These are phyloP conservation scores for Caenorhabditis inopinata DNA, from an alignment of 1,140 invertebrate genomes.

Conservation along the genomic window DNA sequence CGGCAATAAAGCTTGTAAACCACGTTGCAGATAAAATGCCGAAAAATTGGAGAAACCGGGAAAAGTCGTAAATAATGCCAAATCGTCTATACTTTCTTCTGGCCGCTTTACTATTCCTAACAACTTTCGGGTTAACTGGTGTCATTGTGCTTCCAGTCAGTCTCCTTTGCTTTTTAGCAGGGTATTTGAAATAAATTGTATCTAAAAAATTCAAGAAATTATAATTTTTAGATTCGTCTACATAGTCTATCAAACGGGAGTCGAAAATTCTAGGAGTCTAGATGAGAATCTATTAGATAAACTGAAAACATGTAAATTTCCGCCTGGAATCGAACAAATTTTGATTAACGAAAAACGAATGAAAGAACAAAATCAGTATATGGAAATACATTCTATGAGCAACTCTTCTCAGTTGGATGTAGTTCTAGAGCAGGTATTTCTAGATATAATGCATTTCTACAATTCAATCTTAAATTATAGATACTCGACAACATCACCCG, in stretches of 20 bases:
- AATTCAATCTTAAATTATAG: conserved; percentile 52
- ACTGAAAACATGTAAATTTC: conserved; percentile 27
- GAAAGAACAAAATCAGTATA: conserved; percentile 31
- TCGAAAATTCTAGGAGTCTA: neutral
- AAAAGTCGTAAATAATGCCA: neutral
- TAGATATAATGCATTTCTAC: too few relatives aligned
- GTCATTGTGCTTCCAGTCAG: conserved; percentile 34
- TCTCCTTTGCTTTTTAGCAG: conserved; percentile 40
- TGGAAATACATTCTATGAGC: conserved; percentile 47
- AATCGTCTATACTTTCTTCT: conserved; percentile 35
- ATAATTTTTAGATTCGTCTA: conserved; percentile 43
- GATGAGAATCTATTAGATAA: neutral
- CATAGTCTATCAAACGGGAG: conserved; percentile 27
- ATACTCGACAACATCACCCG: conserved; percentile 76
- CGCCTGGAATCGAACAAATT: conserved; percentile 35
- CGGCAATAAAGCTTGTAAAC: too few relatives aligned
- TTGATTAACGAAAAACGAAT: conserved; percentile 35
- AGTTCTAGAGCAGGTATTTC: conserved; percentile 42
- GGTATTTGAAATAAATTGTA: too few relatives aligned
- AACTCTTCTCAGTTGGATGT: conserved; percentile 40
- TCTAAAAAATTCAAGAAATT: too few relatives aligned
- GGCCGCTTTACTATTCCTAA: conserved; percentile 39
- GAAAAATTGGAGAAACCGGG: neutral
- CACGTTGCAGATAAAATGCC: too few relatives aligned
- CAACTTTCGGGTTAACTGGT: conserved; percentile 47